These are phyloP conservation scores for Plectropomus leopardus DNA, from an alignment of 2,113 vertebrate genomes.

Conservation along the genomic window DNA sequence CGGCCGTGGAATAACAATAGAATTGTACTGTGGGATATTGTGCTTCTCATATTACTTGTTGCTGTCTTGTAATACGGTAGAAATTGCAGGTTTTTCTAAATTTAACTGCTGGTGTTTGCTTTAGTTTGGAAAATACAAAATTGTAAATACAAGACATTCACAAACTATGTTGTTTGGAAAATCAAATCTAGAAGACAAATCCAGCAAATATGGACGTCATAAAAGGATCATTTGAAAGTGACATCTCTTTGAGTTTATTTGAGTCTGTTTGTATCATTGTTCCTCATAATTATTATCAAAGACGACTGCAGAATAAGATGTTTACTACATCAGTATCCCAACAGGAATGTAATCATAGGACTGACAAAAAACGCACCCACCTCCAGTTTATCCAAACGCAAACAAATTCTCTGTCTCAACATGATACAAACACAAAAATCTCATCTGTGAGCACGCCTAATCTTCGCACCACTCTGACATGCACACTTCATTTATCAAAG, in stretches of 20 bases:
- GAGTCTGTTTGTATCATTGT: neutral
- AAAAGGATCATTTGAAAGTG: neutral
- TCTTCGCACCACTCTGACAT: conserved; percentile 34
- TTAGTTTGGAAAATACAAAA: too few species aligned
- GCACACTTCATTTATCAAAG: conserved; percentile 61
- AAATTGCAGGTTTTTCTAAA: neutral
- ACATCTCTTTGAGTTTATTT: neutral
- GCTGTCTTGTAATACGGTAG: neutral
- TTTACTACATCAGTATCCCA: neutral
- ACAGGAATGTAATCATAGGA: neutral
- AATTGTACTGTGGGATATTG: too few species aligned
- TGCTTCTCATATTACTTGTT: too few species aligned
- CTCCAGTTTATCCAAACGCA: neutral
- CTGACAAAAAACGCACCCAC: neutral
- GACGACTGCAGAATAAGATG: neutral
- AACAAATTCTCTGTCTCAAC: neutral
- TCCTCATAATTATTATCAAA: neutral
- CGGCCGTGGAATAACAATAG: too few species aligned
- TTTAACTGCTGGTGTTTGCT: too few species aligned
- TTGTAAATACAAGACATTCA: neutral
- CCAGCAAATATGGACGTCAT: neutral
- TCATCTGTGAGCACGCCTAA: conserved; percentile 29
- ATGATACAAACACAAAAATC: conserved; percentile 10
- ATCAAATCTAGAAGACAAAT: neutral
- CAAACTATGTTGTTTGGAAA: neutral